phyloP scores from a whole-genome alignment of 1,140 invertebrate genomes.

The Aphaenogaster rudis region DNA sequence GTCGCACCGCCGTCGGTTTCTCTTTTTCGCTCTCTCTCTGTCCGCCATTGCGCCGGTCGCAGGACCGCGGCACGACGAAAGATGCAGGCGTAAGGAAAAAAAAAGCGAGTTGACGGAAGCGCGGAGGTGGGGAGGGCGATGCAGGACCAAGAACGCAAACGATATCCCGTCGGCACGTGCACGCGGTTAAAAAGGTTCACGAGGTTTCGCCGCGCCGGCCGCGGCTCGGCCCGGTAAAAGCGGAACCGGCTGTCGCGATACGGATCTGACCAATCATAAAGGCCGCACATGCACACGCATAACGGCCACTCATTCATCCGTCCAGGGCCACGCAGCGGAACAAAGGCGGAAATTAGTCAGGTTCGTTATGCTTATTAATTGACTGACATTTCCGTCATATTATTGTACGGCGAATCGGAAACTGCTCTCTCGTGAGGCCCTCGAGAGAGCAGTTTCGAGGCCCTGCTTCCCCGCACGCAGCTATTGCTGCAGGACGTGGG shows the following conservation, averaged over 20 bases:
- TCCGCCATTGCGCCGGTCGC: conserved; percentile 1
- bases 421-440: conserved; percentile 75
- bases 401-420: conserved; percentile 84
- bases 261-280: conserved; percentile 87
- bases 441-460: conserved; percentile 70
- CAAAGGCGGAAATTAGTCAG: conserved; percentile 87
- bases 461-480: neutral
- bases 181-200: conserved; percentile 85
- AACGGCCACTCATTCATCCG: conserved; percentile 86
- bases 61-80: neutral
- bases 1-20: neutral
- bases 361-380: conserved; percentile 87
- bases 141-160: conserved; percentile 65
- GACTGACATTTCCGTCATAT: conserved; percentile 87
- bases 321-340: conserved; percentile 76
- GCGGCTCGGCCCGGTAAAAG: conserved; percentile 80
- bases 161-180: conserved; percentile 84
- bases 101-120: conserved; percentile 49
- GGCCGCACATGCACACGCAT: conserved; percentile 78
- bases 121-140: conserved; percentile 5
- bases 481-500: conserved; percentile 18
- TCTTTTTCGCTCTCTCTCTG: neutral
- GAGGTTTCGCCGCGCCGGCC: conserved; percentile 84
- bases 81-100: conserved; percentile 30
- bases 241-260: conserved; percentile 87